phyloP scores from a whole-genome alignment of 2,113 vertebrate genomes.

The Hippoglossus stenolepis region DNA sequence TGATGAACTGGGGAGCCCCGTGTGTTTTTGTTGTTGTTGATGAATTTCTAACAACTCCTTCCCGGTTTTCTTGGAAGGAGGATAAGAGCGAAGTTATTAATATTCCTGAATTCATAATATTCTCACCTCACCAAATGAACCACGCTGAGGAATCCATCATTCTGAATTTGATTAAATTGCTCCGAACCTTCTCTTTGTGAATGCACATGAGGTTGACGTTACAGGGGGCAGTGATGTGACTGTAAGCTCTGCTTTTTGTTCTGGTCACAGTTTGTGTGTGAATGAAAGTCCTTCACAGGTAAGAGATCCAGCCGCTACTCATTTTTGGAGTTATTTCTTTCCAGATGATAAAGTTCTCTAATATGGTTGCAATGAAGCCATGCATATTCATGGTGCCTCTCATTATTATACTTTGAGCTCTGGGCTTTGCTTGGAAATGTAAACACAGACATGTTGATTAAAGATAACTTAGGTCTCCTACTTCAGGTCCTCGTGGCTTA shows the following conservation, averaged over 20 bases:
- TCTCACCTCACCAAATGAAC: conserved; percentile 13
- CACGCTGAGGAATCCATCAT: not conserved
- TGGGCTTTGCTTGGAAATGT: not conserved
- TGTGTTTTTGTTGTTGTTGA: not conserved
- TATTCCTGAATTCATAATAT: conserved; percentile 18
- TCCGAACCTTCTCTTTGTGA: conserved; percentile 12
- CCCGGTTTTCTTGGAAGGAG: conserved; percentile 18
- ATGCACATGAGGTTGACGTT: conserved; percentile 5
- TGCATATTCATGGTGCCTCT: not conserved
- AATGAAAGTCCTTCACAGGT: not conserved
- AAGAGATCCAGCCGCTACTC: not conserved
- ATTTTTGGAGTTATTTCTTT: not conserved
- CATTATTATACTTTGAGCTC: not conserved
- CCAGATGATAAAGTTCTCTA: not conserved
- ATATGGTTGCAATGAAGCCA: not conserved
- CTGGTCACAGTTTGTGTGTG: not conserved
- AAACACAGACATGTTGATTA: not conserved
- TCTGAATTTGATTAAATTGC: conserved; percentile 32
- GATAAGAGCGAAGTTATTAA: not conserved
- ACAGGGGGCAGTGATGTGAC: not conserved
- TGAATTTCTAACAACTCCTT: conserved; percentile 12
- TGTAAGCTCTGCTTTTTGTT: not conserved
- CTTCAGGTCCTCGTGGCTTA: no score
- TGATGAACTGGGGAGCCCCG: not conserved
- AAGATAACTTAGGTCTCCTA: not conserved